Evolutionary conservation across 2,797 vertebrate species (phyloP).

Genomic region (Pangasius macronema): DNA sequence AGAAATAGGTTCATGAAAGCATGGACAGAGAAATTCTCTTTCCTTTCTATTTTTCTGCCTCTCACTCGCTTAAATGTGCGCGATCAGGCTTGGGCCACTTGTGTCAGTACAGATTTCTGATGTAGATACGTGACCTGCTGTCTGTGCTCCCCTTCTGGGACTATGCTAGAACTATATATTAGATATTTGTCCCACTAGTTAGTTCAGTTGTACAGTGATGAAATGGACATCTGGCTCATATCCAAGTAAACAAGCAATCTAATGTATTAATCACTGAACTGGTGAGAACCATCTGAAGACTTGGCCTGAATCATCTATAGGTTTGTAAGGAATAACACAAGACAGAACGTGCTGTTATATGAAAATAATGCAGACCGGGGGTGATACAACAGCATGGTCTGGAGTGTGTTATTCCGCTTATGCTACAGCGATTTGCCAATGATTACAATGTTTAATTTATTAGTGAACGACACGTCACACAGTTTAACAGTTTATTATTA

Average conservation of each 20-base stretch:
- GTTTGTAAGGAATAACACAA: background rate
- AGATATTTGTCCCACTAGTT: background rate
- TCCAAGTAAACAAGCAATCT: background rate
- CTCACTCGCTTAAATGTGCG: background rate
- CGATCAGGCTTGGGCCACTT: conserved; percentile 10
- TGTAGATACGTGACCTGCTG: conserved; percentile 46
- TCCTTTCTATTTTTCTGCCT: background rate
- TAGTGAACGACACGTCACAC: background rate
- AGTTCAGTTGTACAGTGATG: background rate
- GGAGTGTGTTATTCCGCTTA: background rate
- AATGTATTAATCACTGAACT: background rate
- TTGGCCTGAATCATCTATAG: background rate
- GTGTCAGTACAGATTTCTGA: background rate
- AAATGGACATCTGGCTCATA: background rate
- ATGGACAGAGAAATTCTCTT: background rate
- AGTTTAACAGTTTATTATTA: background rate
- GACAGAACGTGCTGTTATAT: background rate
- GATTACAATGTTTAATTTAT: background rate
- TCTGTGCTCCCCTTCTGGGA: conserved; percentile 28
- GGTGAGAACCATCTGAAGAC: background rate
- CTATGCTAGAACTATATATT: background rate
- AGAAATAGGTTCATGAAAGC: conserved; percentile 10
- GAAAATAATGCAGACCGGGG: background rate
- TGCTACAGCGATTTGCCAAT: background rate
- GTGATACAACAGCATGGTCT: background rate